Conservation (phyloP, 2,888 invertebrate species). For the Tubulanus polymorphus region DNA sequence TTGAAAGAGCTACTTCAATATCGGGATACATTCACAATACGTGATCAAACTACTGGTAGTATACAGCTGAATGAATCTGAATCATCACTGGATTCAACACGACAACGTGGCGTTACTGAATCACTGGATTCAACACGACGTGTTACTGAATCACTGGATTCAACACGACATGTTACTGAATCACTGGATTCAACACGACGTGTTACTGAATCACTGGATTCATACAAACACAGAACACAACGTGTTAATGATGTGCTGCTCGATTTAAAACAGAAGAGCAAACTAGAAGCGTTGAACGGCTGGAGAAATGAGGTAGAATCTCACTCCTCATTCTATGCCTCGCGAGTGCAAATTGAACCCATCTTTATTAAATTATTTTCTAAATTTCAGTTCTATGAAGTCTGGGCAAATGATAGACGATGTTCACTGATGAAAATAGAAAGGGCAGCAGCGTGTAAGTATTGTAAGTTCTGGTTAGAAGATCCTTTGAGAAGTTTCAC, state of each 20-base stretch:
- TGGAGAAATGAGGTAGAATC: constrained; percentile 83
- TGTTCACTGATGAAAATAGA: background rate
- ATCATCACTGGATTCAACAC: background rate
- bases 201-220: constrained; percentile 60
- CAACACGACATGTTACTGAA: background rate
- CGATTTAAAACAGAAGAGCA: constrained; percentile 69
- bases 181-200: constrained; percentile 60
- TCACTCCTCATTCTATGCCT: background rate
- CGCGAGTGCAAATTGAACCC: background rate
- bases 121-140: too few species aligned
- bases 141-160: background rate
- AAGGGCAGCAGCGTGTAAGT: background rate
- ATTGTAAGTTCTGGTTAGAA: background rate
- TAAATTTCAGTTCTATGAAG: constrained; percentile 73
- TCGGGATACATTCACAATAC: constrained; percentile 69
- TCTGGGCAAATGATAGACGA: constrained; percentile 66
- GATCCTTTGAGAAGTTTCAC: background rate
- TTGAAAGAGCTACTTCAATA: constrained; percentile 70
- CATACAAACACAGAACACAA: constrained; percentile 75
- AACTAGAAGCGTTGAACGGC: constrained; percentile 64
- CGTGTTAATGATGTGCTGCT: constrained; percentile 75
- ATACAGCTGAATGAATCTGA: background rate
- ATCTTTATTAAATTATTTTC: constrained; percentile 20
- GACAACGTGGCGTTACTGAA: background rate
- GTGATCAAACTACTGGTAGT: too few species aligned